A percentile compares a stretch with the other conserved stretches of the same genome.
phyloP scores from a whole-genome alignment of 2,797 vertebrate species.

The Crossoptilon crossoptilon region DNA sequence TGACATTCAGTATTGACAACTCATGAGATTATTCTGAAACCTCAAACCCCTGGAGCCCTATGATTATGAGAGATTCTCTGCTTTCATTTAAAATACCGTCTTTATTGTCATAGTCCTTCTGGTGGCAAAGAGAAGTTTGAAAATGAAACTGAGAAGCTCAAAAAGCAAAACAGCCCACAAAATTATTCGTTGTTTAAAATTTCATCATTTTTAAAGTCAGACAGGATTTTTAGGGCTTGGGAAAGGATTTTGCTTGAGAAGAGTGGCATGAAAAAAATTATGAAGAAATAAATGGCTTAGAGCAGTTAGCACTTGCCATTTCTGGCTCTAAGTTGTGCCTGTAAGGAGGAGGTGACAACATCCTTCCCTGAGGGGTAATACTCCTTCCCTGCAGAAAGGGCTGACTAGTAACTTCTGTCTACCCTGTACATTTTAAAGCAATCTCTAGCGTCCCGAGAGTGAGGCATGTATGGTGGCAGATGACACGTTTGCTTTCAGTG shows the following conservation, averaged over 20 bases:
- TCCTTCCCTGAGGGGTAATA: background rate
- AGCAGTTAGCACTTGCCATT: accelerated
- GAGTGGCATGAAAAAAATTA: background rate
- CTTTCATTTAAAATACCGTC: constrained; percentile 30
- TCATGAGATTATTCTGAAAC: constrained; percentile 29
- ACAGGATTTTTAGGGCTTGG: background rate
- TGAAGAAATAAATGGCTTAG: background rate
- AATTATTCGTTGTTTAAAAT: constrained; percentile 8
- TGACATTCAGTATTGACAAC: constrained; percentile 21
- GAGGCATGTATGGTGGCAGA: background rate
- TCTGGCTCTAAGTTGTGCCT: background rate
- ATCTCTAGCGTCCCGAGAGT: background rate
- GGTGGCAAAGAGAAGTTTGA: background rate
- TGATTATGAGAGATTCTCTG: constrained; percentile 17
- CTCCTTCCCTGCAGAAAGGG: background rate
- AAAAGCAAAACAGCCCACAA: constrained; percentile 5
- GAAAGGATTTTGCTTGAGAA: background rate
- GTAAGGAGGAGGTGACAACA: background rate
- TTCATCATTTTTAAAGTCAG: background rate
- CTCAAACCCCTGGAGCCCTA: constrained; percentile 35
- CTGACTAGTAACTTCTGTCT: background rate
- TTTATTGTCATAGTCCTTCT: constrained; percentile 19
- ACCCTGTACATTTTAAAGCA: background rate
- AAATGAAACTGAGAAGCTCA: background rate
- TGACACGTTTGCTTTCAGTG: background rate